Conservation (phyloP, 2,888 invertebrate genomes). For the Petrolisthes manimaculis region DNA sequence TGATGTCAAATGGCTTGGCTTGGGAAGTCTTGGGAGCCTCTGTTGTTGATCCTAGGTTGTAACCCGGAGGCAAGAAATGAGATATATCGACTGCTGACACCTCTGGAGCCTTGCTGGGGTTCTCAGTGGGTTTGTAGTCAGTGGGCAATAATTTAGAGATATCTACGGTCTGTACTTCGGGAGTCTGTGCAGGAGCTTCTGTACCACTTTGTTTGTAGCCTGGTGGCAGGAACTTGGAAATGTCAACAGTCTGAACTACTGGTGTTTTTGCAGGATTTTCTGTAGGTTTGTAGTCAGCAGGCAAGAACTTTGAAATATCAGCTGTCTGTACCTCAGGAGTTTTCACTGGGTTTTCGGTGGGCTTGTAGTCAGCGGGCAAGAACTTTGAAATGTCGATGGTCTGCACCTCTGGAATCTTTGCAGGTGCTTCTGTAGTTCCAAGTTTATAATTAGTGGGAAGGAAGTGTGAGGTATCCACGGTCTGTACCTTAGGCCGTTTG, state of each 20-base stretch:
- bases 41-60: constrained; percentile 19
- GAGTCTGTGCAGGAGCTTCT: background rate
- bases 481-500: constrained; percentile 21
- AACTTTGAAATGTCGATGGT: constrained; percentile 45
- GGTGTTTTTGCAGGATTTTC: constrained; percentile 28
- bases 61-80: constrained; percentile 48
- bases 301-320: constrained; percentile 39
- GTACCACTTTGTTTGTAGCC: constrained; percentile 24
- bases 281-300: constrained; percentile 39
- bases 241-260: constrained; percentile 23
- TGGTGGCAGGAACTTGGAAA: constrained; percentile 35
- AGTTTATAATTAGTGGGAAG: constrained; percentile 43
- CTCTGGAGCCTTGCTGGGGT: background rate
- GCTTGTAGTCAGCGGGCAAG: constrained; percentile 56
- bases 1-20: constrained; percentile 9
- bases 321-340: constrained; percentile 23
- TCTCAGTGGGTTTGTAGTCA: constrained; percentile 36
- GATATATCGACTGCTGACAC: constrained; percentile 31
- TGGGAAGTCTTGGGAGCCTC: background rate
- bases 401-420: constrained; percentile 14
- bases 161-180: constrained; percentile 31
- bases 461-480: constrained; percentile 26
- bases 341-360: constrained; percentile 13
- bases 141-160: constrained; percentile 52
- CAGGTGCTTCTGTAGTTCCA: constrained; percentile 1